Conservation (phyloP, 2,113 vertebrate species). For the Bungarus multicinctus region DNA sequence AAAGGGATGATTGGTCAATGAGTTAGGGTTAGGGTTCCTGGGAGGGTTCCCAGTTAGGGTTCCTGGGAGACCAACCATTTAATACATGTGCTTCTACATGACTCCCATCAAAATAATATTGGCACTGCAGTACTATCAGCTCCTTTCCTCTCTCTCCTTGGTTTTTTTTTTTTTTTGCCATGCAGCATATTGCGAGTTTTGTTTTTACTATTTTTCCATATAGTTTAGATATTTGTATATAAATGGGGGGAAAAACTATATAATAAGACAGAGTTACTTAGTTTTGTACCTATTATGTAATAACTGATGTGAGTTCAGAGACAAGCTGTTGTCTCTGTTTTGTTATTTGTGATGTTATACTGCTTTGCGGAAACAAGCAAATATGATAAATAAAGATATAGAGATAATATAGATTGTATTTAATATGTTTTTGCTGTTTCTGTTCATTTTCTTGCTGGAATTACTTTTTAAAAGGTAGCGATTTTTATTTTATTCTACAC, state of each 20-base stretch:
- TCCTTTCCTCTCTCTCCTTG: not conserved
- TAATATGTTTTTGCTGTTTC: conserved; percentile 54
- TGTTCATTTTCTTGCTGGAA: not conserved
- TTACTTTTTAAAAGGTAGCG: not conserved
- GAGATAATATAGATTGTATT: conserved; percentile 77
- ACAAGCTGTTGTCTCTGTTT: conserved; percentile 74
- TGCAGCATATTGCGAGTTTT: conserved; percentile 61
- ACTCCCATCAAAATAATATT: conserved; percentile 21
- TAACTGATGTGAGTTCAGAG: conserved; percentile 70
- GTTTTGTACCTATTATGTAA: conserved; percentile 75
- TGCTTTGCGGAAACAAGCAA: conserved; percentile 71
- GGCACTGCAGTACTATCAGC: conserved; percentile 14
- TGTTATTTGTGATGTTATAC: conserved; percentile 75
- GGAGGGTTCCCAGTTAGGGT: not conserved
- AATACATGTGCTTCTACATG: not conserved
- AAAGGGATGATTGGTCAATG: conserved; percentile 22
- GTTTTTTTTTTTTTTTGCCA: conserved; percentile 24
- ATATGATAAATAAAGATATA: conserved; percentile 71
- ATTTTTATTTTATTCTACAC: not conserved
- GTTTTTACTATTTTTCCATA: conserved; percentile 65
- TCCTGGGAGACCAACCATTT: conserved; percentile 22
- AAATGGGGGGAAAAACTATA: conserved; percentile 68
- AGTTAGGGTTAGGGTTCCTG: conserved; percentile 9
- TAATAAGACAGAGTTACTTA: conserved; percentile 76
- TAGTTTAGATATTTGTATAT: conserved; percentile 79